A percentile compares a stretch with the other conserved stretches of the same genome.
Conservation (phyloP, 2,797 vertebrate species). For the Myiotriccus ornatus region DNA sequence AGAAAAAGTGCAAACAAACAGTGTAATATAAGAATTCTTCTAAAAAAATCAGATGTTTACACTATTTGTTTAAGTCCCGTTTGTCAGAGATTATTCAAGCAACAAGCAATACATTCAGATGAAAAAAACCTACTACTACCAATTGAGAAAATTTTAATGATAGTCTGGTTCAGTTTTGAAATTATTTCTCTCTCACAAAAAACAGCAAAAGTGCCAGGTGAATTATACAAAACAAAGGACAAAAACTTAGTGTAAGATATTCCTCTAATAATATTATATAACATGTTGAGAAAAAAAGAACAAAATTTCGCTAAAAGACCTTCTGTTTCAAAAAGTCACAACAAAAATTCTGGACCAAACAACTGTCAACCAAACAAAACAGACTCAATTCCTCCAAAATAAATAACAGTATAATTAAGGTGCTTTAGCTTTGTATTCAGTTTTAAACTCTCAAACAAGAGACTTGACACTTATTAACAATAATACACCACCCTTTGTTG, state of each 20-base stretch:
- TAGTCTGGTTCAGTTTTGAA: slow-evolving; percentile 15
- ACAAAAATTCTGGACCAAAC: not conserved
- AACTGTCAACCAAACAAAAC: not conserved
- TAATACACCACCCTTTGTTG: not conserved
- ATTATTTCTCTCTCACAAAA: not conserved
- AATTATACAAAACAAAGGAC: not conserved
- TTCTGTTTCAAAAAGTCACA: not conserved
- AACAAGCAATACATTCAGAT: not conserved
- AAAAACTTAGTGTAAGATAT: not conserved
- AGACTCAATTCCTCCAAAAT: not conserved
- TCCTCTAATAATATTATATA: not conserved
- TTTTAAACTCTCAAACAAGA: slow-evolving; percentile 1
- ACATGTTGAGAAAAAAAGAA: not conserved
- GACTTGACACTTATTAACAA: not conserved
- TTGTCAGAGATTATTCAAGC: slow-evolving; percentile 11
- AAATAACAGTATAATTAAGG: not conserved
- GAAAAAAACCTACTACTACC: not conserved
- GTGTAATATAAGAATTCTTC: not conserved
- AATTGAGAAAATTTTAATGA: not conserved
- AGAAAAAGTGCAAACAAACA: not conserved
- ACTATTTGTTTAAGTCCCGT: not conserved
- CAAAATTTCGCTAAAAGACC: not conserved
- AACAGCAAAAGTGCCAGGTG: not conserved
- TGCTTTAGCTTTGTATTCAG: not conserved
- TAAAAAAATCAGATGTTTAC: not conserved